Percentiles rank a stretch among this genome's conserved stretches.
These are phyloP conservation scores for Harpagoxenus sublaevis DNA, from an alignment of 2,888 invertebrate genomes.

Conservation along the genomic window DNA sequence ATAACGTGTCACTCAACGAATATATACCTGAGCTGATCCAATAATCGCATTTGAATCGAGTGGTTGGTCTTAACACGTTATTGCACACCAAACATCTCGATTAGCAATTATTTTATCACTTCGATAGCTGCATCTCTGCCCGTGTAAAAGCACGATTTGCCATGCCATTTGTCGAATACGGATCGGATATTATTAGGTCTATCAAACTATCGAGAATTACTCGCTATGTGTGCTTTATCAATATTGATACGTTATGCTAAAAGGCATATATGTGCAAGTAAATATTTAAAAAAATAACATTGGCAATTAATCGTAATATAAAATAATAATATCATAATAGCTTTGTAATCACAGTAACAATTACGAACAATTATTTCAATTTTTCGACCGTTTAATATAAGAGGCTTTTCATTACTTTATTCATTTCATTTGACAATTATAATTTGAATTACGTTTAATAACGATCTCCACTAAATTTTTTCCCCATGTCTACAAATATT, in stretches of 20 bases:
- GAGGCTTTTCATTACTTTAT: background rate
- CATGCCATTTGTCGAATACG: slow-evolving; percentile 24
- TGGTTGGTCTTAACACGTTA: slow-evolving; percentile 53
- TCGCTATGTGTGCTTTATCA: background rate
- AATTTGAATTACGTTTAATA: background rate
- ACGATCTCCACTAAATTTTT: background rate
- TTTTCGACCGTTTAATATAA: background rate
- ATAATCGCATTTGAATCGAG: slow-evolving; percentile 57
- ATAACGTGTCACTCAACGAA: slow-evolving; percentile 56
- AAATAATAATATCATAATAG: background rate
- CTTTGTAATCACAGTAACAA: background rate
- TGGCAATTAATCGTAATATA: background rate
- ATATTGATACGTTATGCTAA: background rate
- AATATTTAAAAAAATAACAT: background rate
- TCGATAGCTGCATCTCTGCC: background rate
- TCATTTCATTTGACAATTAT: background rate
- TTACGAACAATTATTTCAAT: background rate
- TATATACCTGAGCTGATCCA: slow-evolving; percentile 44
- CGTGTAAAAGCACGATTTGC: slow-evolving; percentile 22
- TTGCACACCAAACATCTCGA: slow-evolving; percentile 51
- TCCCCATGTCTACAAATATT: background rate
- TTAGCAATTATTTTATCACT: slow-evolving; percentile 55
- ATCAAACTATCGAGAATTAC: background rate
- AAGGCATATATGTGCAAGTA: background rate
- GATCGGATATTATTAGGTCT: background rate